Base-by-base conservation (phyloP, 2,797 vertebrate genomes). In the Hypotaenidia okinawae region DNA sequence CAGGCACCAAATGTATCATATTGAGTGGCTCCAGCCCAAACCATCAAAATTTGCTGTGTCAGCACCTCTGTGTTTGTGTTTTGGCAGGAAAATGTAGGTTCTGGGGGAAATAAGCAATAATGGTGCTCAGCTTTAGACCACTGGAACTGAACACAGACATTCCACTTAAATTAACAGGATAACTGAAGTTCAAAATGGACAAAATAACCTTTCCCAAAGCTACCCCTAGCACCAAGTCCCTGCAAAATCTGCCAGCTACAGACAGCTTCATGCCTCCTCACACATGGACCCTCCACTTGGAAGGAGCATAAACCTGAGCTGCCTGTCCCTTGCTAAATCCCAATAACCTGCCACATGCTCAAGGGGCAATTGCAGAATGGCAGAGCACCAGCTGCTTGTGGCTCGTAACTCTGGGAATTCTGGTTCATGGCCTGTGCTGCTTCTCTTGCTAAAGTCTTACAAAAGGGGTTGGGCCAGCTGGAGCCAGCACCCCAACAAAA, bases 21-120 rank as follows among this genome's bases (percentile, higher is more conserved):
- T 21, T 4, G 3, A n/a, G 72, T 67, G 52, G 63, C 85, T 84
- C 15, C 58, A 81, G 49, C 54, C 57, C 77, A 76, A 84, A 45
- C 25, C 35, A 14, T 11, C 28, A n/a, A 73, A 90, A 84, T 27
- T 59, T 73, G 63, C 39, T 82, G 28, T 58, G 52, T 90, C 89
- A 95, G 80, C 83, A 63, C 77, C 76, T 76, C 63, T 89, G 49
- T 16, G 13, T 67, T 51, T 51, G 22, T 79, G 11, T 69, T 96
- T 91, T 95, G 87, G 63, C 89, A 93, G 32, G 43, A n/a, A 91
- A 87, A 59, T 3, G 5, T 37, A 62, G 59, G 32, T 88, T 96
- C 61, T 76, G 41, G 57, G 54, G 30, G 33, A 78, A 84, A 93
- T 89, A 58, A 87, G 80, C 69, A 54, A 25, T 70, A 93, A 74